Conservation (phyloP, 2,888 invertebrate genomes). For the Pseudanteris insignis region DNA sequence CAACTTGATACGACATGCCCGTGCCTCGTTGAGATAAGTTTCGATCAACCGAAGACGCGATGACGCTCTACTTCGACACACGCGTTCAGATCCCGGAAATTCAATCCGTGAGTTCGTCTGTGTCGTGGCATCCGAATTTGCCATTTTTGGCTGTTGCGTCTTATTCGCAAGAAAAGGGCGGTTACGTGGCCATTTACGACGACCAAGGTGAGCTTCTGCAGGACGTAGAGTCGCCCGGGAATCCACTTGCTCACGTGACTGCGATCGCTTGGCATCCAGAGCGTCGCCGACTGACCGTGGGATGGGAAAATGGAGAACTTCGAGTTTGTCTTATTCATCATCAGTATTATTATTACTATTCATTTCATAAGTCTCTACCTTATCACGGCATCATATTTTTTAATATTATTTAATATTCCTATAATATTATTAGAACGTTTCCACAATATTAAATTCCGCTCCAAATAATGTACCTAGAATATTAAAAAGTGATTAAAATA, state of each 20-base stretch:
- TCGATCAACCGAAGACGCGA: too few species aligned
- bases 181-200: conserved; percentile 86
- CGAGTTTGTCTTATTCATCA: conserved; percentile 67
- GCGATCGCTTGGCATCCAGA: conserved; percentile 91
- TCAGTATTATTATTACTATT: too few species aligned
- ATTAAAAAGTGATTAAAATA: too few species aligned
- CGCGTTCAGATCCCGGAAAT: conserved; percentile 80
- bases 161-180: conserved; percentile 87
- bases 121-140: conserved; percentile 83
- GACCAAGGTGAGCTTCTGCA: conserved; percentile 83
- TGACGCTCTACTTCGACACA: conserved; percentile 87
- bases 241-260: conserved; percentile 82
- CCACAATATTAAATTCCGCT: too few species aligned
- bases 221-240: conserved; percentile 80
- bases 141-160: conserved; percentile 87
- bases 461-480: too few species aligned
- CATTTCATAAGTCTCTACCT: too few species aligned
- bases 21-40: too few species aligned
- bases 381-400: too few species aligned
- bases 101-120: conserved; percentile 82
- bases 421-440: too few species aligned
- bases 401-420: too few species aligned
- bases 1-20: too few species aligned
- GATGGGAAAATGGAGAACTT: conserved; percentile 94
- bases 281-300: conserved; percentile 81